phyloP scores from a whole-genome alignment of 2,888 invertebrate genomes.

The Bhutanitis thaidina region DNA sequence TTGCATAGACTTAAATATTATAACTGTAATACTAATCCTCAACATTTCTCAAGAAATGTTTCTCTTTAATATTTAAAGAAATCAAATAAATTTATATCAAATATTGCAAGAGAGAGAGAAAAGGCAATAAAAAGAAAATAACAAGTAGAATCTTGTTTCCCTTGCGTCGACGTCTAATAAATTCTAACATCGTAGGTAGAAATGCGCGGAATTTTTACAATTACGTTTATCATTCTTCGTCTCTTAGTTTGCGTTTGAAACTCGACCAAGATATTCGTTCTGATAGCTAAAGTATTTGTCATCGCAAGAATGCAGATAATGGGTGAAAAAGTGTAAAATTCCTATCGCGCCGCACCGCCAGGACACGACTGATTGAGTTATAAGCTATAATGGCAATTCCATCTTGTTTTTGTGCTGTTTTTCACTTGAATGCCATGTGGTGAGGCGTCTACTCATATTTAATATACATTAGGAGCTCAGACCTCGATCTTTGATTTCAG shows the following conservation, averaged over 20 bases:
- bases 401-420: constrained; percentile 72
- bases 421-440: constrained; percentile 64
- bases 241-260: constrained; percentile 45
- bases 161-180: constrained; percentile 16
- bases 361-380: constrained; percentile 71
- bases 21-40: too few species aligned
- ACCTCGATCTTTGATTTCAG: constrained; percentile 57
- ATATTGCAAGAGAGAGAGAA: not conserved
- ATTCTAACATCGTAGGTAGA: constrained; percentile 23
- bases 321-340: constrained; percentile 73
- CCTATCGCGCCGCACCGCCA: constrained; percentile 52
- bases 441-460: constrained; percentile 58
- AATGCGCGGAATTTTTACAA: constrained; percentile 53
- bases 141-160: constrained; percentile 4
- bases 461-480: constrained; percentile 66
- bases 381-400: constrained; percentile 74
- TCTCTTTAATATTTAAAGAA: too few species aligned
- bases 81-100: not conserved
- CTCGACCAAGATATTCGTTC: constrained; percentile 42
- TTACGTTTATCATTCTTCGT: constrained; percentile 47
- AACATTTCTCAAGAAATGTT: too few species aligned
- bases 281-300: constrained; percentile 49
- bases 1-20: too few species aligned
- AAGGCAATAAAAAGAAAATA: constrained; percentile 7
- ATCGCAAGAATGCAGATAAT: constrained; percentile 57